These are phyloP conservation scores for Dioctria rufipes DNA, from an alignment of 2,888 invertebrate species.

Conservation along the genomic window DNA sequence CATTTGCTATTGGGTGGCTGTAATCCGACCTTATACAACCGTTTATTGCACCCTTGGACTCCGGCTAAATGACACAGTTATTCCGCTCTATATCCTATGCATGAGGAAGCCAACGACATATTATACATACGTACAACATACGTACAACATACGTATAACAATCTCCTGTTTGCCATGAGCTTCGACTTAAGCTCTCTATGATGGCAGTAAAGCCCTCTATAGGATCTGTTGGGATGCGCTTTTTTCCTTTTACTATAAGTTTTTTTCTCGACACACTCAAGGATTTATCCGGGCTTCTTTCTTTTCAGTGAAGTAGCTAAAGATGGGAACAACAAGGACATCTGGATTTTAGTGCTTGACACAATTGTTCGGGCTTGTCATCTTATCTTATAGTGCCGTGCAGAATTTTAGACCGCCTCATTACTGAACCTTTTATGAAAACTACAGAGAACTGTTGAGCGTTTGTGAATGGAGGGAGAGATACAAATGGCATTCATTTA, in stretches of 20 bases:
- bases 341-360: conserved; percentile 47
- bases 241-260: conserved; percentile 28
- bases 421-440: conserved; percentile 28
- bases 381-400: conserved; percentile 6
- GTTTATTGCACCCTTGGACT: conserved; percentile 33
- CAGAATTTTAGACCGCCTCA: conserved; percentile 11
- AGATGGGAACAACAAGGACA: conserved; percentile 42
- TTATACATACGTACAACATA: too few species aligned
- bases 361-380: conserved; percentile 41
- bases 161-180: conserved; percentile 42
- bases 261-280: conserved; percentile 22
- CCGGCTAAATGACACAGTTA: conserved; percentile 46
- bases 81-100: conserved; percentile 34
- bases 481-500: not conserved
- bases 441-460: not conserved
- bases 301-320: conserved; percentile 34
- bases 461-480: not conserved
- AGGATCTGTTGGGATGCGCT: conserved; percentile 43
- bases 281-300: conserved; percentile 37
- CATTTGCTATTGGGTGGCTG: conserved; percentile 22
- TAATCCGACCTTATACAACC: conserved; percentile 34
- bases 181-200: conserved; percentile 30
- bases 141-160: not conserved
- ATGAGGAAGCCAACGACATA: not conserved
- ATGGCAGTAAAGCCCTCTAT: conserved; percentile 16